These are phyloP conservation scores for Lepidothrix coronata DNA, from an alignment of 2,113 vertebrate genomes.

Conservation along the genomic window DNA sequence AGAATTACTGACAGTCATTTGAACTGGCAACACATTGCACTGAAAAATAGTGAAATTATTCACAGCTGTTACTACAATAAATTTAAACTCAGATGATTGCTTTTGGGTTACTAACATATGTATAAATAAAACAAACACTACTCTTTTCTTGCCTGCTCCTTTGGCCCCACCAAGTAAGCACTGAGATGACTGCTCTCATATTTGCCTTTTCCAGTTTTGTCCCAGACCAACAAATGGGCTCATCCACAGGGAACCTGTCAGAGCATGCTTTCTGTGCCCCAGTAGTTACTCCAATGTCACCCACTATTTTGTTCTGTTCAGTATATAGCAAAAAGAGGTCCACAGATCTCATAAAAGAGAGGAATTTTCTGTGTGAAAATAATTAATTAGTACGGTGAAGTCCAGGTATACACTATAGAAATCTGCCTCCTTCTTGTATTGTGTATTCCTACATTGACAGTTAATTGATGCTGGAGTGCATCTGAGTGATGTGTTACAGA, in stretches of 20 bases:
- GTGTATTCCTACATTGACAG: background rate
- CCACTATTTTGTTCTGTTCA: background rate
- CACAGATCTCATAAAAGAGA: background rate
- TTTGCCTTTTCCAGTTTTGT: background rate
- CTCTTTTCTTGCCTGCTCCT: background rate
- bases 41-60: background rate
- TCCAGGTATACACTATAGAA: background rate
- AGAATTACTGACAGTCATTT: background rate
- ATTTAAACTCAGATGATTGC: background rate
- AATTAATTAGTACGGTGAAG: background rate
- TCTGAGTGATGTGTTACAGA: background rate
- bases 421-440: background rate
- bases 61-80: background rate
- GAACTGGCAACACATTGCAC: background rate
- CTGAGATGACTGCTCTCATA: background rate
- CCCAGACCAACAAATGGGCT: background rate
- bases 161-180: background rate
- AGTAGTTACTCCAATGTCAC: accelerated
- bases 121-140: background rate
- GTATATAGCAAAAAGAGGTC: background rate
- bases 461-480: background rate
- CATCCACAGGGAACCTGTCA: background rate
- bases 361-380: background rate
- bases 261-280: background rate
- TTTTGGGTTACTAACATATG: background rate